These are phyloP conservation scores for Perizoma affinitatum DNA, from an alignment of 2,888 invertebrate species.

Conservation along the genomic window DNA sequence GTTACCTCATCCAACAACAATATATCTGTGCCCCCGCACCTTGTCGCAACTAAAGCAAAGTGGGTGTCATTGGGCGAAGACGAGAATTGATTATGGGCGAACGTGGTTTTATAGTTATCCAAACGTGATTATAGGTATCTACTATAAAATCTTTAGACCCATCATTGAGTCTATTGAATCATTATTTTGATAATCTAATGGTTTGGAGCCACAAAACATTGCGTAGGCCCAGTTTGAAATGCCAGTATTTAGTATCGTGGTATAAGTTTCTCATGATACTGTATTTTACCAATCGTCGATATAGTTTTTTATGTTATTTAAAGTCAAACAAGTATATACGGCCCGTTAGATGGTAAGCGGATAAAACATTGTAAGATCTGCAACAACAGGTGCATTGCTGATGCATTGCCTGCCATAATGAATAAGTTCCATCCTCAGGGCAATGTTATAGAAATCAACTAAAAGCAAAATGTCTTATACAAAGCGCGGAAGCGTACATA, in stretches of 20 bases:
- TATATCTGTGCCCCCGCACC: conserved; percentile 75
- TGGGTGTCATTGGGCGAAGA: conserved; percentile 53
- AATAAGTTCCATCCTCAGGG: too few relatives aligned
- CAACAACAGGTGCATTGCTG: too few relatives aligned
- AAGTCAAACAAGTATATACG: too few relatives aligned
- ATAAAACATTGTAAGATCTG: too few relatives aligned
- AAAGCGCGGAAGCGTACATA: too few relatives aligned
- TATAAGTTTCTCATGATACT: not conserved
- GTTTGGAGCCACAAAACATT: conserved; percentile 6
- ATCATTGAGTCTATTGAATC: conserved; percentile 16
- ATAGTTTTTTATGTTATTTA: too few relatives aligned
- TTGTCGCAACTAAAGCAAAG: conserved; percentile 66
- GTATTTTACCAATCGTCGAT: too few relatives aligned
- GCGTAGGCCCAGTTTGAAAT: conserved; percentile 7
- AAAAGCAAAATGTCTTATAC: too few relatives aligned
- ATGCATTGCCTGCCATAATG: too few relatives aligned
- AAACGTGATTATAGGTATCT: conserved; percentile 22
- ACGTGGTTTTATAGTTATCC: conserved; percentile 24
- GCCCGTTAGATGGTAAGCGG: too few relatives aligned
- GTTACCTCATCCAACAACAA: conserved; percentile 69
- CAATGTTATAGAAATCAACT: too few relatives aligned
- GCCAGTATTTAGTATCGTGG: conserved; percentile 7
- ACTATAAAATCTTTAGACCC: conserved; percentile 18
- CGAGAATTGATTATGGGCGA: conserved; percentile 25
- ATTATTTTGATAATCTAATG: conserved; percentile 13